These are phyloP conservation scores for Cromileptes altivelis DNA, from an alignment of 2,113 vertebrate species.

Conservation along the genomic window DNA sequence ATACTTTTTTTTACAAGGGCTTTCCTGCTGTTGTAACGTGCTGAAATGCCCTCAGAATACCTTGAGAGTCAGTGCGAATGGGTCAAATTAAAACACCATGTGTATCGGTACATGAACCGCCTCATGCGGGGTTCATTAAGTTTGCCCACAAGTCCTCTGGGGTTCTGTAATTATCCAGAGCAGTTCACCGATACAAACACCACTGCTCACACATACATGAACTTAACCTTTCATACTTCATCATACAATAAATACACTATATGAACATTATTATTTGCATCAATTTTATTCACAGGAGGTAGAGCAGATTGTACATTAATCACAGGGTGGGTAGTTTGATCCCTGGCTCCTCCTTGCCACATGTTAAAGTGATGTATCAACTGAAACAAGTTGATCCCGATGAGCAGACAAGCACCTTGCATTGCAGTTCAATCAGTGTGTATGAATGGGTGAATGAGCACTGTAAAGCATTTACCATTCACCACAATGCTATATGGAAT, in stretches of 20 bases:
- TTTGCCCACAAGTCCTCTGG: conserved; percentile 27
- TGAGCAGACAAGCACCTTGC: background rate
- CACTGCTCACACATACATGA: conserved; percentile 10
- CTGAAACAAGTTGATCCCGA: background rate
- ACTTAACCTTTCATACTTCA: background rate
- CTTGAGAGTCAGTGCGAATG: conserved; percentile 31
- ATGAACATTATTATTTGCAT: conserved; percentile 18
- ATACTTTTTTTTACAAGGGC: conserved; percentile 42
- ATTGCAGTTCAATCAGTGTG: background rate
- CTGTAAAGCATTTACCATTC: background rate
- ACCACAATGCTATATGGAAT: background rate
- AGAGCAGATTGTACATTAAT: background rate
- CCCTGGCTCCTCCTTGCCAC: conserved; percentile 3
- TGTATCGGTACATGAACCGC: conserved; percentile 7
- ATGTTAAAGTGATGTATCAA: background rate
- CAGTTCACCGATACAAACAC: conserved; percentile 14
- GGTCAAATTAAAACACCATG: conserved; percentile 46
- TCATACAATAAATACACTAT: conserved; percentile 3
- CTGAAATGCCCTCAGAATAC: conserved; percentile 41
- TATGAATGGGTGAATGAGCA: background rate
- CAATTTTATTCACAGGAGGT: conserved; percentile 8
- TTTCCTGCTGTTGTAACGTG: conserved; percentile 33
- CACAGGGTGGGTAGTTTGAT: background rate
- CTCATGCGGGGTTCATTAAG: conserved; percentile 25
- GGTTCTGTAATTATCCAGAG: conserved; percentile 27